A percentile compares a stretch with the other conserved stretches of the same genome.
phyloP scores from a whole-genome alignment of 2,888 invertebrate genomes.

The Ichneumoninae sp. region DNA sequence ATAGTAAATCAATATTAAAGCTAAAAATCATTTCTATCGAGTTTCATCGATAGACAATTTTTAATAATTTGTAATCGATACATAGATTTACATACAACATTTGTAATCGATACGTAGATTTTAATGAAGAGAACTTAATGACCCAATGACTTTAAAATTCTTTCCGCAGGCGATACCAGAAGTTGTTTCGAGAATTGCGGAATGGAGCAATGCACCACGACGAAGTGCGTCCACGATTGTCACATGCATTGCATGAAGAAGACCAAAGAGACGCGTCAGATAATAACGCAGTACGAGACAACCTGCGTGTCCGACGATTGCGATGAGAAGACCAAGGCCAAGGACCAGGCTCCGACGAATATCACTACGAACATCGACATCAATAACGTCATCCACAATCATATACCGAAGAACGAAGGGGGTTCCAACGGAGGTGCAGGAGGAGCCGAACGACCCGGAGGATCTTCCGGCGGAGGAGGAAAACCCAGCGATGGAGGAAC shows the following conservation, averaged over 20 bases:
- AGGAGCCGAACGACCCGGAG: not conserved
- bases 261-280: constrained; percentile 74
- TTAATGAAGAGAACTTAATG: not conserved
- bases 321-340: constrained; percentile 26
- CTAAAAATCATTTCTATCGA: no score
- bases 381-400: constrained; percentile 70
- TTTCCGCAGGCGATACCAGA: constrained; percentile 28
- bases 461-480: constrained; percentile 16
- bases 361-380: constrained; percentile 78
- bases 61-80: no score
- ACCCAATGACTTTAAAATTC: not conserved
- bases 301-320: constrained; percentile 71
- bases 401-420: constrained; percentile 48
- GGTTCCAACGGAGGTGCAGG: constrained; percentile 1
- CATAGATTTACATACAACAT: no score
- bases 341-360: constrained; percentile 66
- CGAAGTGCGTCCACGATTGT: constrained; percentile 75
- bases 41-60: no score
- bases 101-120: no score
- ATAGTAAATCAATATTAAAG: no score
- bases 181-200: constrained; percentile 73
- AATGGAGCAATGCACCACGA: constrained; percentile 70
- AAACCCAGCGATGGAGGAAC: not conserved
- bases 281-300: constrained; percentile 76
- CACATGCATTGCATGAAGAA: constrained; percentile 75